Base-by-base conservation (phyloP, 2,888 invertebrate genomes). In the Hemistola chrysoprasaria region DNA sequence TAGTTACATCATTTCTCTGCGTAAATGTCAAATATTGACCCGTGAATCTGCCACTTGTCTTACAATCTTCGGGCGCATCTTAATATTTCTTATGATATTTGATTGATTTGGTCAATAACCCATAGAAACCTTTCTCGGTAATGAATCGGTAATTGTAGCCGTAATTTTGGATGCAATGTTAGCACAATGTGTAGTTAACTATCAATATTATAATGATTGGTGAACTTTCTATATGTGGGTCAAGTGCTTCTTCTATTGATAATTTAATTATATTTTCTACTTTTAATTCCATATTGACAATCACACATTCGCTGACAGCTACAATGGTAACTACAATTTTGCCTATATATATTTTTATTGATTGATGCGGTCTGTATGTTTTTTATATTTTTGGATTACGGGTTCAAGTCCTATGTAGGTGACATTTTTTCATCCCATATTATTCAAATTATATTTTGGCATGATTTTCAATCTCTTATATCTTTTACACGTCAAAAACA, bases 21-120 rank as follows among this genome's bases (percentile, higher is more conserved):
- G 69, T 64, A 84, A 88, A 87, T 86, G 85, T 75, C 84, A 85
- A 79, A 84, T 75, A 73, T 72, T 86, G 83, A 87, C 86, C 85
- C 69, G 67, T 74, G 79, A 74, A 64, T 57, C 56, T 53, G 71
- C 75, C 70, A 80, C 80, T 71, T 66, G 74, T 77, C 58, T 75
- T 11, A 35, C 27, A 34, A 45, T 11, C 26, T 8, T 30, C 11
- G 6, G 11, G 28, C 38, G 46, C 23, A n/a, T 36, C 30, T 32
- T 10, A 23, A n/a, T 24, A n/a, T 21, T 16, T 28, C 11, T 38
- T 42, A 44, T 39, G 30, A 27, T 21, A 11, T 22, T 36, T 30
- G 25, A 28, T 38, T 44, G 39, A 44, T 40, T 27, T 26, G 34
- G 9, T 31, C 37, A 40, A 45, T 42, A 45, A 39, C 20, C 36